Conservation (phyloP, 2,888 invertebrate species). For the Mythimna impura region DNA sequence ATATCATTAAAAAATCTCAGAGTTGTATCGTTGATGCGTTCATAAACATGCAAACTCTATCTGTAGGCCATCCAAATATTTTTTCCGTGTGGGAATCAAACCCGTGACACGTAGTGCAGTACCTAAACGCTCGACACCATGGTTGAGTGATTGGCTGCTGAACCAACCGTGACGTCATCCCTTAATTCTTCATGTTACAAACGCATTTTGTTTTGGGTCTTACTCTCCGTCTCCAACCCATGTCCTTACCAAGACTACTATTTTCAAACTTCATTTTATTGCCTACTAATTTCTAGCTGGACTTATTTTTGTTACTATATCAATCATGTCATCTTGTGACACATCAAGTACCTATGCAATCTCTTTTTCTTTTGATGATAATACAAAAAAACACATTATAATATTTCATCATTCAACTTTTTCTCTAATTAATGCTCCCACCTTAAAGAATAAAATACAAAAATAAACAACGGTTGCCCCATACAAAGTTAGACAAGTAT, state of each 20-base stretch:
- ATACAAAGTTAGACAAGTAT: background rate
- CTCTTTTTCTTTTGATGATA: background rate
- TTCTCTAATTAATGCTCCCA: background rate
- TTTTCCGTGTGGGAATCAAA: no score
- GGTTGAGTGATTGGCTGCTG: no score
- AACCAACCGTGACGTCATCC: no score
- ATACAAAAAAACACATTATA: background rate
- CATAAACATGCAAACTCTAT: no score
- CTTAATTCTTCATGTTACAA: background rate
- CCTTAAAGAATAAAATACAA: background rate
- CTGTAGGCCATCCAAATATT: no score
- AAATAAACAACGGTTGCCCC: background rate
- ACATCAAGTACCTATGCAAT: no score
- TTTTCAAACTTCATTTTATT: background rate
- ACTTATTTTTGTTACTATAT: background rate
- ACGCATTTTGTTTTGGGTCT: background rate
- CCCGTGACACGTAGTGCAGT: no score
- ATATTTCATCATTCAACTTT: background rate
- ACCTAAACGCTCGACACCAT: no score
- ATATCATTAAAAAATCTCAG: background rate
- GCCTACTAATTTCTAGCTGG: background rate
- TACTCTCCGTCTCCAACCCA: background rate
- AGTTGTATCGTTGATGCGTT: no score
- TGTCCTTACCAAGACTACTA: background rate
- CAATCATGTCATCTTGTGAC: no score